Base-by-base conservation (phyloP, 2,113 vertebrate species). In the Pogona vitticeps region DNA sequence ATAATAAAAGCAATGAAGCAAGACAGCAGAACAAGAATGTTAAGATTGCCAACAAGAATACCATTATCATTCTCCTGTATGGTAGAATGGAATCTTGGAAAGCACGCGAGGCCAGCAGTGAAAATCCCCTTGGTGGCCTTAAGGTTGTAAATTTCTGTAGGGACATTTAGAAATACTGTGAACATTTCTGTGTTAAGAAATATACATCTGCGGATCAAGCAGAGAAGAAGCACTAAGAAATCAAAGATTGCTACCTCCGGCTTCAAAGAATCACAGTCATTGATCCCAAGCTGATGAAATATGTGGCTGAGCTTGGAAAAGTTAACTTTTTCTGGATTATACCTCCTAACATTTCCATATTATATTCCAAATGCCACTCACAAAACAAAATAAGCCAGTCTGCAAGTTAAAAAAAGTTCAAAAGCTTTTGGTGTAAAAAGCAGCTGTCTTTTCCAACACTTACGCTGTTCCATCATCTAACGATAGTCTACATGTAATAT, bases 121-220 rank as follows among this genome's bases (percentile, higher is more conserved):
- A 84, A 40, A 42, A 59, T 12, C n/a, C 63, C 63, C n/a, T 14
- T 56, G 23, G 6, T 33, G 46, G 83, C 3, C 63, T 0, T 0
- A 83, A 10, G 8, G 20, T 8, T n/a, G 0, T 59, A 77, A 85
- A 26, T 75, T 72, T 67, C 65, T 2, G 2, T 9, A 82, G 14
- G 0, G 7, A 38, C 2, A 6, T 52, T 75, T 23, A 26, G 28
- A 13, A 72, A 15, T 46, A 46, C 36, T 28, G 75, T 1, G 76
- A 18, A 88, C 65, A 67, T 23, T 36, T 13, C 42, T 76, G 77
- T 70, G 21, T 91, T 38, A 88, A 89, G 68, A 84, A 2, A 73
- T 3, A 81, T 52, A 21, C 31, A 6, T 6, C 76, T 89, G 87
- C 46, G 59, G 67, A 77, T 23, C 14, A 23, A 10, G 28, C 40